These are phyloP conservation scores for Branchellion lobata DNA, from an alignment of 2,888 invertebrate genomes.

Conservation along the genomic window DNA sequence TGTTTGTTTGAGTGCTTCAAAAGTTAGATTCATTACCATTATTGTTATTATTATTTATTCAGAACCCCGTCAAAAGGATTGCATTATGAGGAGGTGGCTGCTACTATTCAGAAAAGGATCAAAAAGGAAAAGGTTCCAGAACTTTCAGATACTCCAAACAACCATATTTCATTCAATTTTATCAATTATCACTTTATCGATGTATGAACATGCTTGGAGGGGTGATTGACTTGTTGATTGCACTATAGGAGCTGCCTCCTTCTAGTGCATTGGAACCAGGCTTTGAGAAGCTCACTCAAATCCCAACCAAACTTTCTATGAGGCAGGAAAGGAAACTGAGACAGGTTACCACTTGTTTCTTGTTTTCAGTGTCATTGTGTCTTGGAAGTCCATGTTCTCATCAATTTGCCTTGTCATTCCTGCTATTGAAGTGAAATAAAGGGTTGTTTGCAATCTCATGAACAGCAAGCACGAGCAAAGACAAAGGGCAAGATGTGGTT, in stretches of 20 bases:
- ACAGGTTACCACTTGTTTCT: not conserved
- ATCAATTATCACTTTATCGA: too few relatives aligned
- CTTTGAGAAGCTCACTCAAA: conserved; percentile 38
- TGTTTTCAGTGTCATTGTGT: not conserved
- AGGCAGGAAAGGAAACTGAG: conserved; percentile 20
- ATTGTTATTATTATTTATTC: too few relatives aligned
- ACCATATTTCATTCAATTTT: too few relatives aligned
- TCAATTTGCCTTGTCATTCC: too few relatives aligned
- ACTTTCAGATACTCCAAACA: too few relatives aligned
- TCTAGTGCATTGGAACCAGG: conserved; percentile 35
- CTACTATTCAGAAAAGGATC: not conserved
- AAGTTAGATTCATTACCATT: too few relatives aligned
- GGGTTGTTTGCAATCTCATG: not conserved
- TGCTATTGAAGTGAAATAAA: not conserved
- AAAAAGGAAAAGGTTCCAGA: not conserved
- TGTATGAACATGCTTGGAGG: too few relatives aligned
- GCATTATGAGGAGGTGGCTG: not conserved
- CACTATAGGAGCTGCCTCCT: not conserved
- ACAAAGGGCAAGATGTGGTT: conserved; percentile 87
- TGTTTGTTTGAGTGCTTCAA: too few relatives aligned
- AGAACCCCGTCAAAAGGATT: not conserved
- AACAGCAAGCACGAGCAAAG: conserved; percentile 69
- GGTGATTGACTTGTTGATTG: not conserved
- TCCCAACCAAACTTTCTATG: conserved; percentile 27
- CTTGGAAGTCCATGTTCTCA: too few relatives aligned